Percentiles rank a stretch among this genome's conserved stretches.
These are phyloP conservation scores for Spodoptera exigua DNA, from an alignment of 2,888 invertebrate species.

Conservation along the genomic window DNA sequence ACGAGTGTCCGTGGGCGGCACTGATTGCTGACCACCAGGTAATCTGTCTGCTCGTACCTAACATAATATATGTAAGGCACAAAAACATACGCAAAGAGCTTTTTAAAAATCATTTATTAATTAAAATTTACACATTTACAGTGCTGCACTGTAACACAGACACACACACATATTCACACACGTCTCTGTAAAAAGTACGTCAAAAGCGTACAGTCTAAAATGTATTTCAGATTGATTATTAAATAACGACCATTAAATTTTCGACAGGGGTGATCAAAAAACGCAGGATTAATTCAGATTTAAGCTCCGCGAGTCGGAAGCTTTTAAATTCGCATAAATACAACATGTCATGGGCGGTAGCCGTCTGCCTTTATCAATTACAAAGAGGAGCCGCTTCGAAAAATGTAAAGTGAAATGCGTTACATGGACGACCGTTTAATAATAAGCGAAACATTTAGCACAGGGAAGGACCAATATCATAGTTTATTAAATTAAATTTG, in stretches of 20 bases:
- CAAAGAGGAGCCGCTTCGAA: slow-evolving; percentile 76
- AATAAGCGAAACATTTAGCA: slow-evolving; percentile 67
- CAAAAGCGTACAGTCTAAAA: slow-evolving; percentile 37
- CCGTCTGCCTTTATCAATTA: slow-evolving; percentile 86
- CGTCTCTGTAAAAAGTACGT: slow-evolving; percentile 18
- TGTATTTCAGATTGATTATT: slow-evolving; percentile 67
- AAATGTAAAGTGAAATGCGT: slow-evolving; percentile 71
- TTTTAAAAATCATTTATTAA: slow-evolving; percentile 1
- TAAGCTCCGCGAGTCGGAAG: slow-evolving; percentile 79
- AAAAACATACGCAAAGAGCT: neutral
- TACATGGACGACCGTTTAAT: slow-evolving; percentile 73
- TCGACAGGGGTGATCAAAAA: slow-evolving; percentile 74
- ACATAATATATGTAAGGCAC: no score
- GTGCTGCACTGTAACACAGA: slow-evolving; percentile 4
- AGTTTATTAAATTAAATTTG: no score
- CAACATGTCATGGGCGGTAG: slow-evolving; percentile 81
- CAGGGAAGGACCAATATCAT: slow-evolving; percentile 5
- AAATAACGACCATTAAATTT: slow-evolving; percentile 75
- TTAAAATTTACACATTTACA: neutral
- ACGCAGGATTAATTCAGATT: slow-evolving; percentile 82
- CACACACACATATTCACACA: neutral
- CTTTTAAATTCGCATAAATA: slow-evolving; percentile 87
- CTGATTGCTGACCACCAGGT: no score
- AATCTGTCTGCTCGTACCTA: no score
- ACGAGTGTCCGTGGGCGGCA: no score